Evolutionary conservation across 2,113 vertebrate genomes (phyloP).

Genomic region (Erythrolamprus reginae): DNA sequence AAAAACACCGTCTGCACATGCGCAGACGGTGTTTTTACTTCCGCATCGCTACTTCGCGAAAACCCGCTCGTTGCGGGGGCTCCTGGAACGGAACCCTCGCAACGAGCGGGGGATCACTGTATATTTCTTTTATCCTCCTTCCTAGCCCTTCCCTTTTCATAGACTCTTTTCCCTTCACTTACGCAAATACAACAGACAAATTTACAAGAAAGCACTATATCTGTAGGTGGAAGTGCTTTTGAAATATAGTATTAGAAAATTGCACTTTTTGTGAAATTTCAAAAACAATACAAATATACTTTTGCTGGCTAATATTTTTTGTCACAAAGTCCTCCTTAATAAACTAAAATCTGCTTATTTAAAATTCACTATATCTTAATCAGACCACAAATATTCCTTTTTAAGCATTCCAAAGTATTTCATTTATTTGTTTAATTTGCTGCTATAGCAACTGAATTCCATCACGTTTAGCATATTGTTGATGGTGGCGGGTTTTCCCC

Average conservation of each 20-base stretch:
- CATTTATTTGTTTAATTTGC: slow-evolving; percentile 83
- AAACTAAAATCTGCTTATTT: slow-evolving; percentile 57
- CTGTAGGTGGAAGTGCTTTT: not conserved
- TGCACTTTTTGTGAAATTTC: not conserved
- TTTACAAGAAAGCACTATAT: not conserved
- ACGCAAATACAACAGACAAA: not conserved
- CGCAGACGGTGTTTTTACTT: too few relatives aligned
- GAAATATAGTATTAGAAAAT: not conserved
- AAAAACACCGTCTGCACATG: too few relatives aligned
- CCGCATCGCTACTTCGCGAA: too few relatives aligned
- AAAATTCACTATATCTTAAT: slow-evolving; percentile 74
- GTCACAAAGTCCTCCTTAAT: slow-evolving; percentile 42
- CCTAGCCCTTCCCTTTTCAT: not conserved
- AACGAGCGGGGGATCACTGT: too few relatives aligned
- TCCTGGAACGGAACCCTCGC: too few relatives aligned
- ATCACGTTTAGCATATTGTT: slow-evolving; percentile 55
- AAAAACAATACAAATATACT: slow-evolving; percentile 3
- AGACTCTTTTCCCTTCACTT: not conserved
- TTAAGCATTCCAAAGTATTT: slow-evolving; percentile 76
- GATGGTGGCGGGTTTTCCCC: not conserved
- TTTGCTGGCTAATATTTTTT: slow-evolving; percentile 9
- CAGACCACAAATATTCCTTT: slow-evolving; percentile 78
- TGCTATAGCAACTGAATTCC: slow-evolving; percentile 77
- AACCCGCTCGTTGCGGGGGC: too few relatives aligned
- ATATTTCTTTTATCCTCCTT: not conserved